phyloP scores from a whole-genome alignment of 2,888 invertebrate species.

The Drosophila mayaguana region DNA sequence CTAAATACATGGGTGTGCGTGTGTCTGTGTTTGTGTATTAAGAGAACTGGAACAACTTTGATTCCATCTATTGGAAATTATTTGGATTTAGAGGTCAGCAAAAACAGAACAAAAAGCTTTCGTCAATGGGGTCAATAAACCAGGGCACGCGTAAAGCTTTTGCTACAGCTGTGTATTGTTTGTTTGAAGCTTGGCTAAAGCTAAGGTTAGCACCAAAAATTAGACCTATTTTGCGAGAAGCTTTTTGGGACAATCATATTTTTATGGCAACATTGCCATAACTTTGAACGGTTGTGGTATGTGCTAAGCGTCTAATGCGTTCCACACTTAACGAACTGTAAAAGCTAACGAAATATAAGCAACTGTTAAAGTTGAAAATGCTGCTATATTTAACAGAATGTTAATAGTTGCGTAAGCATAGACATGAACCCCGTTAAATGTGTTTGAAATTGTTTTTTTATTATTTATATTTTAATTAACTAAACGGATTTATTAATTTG shows the following conservation, averaged over 20 bases:
- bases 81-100: constrained; percentile 30
- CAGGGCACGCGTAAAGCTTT: constrained; percentile 15
- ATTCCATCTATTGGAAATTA: constrained; percentile 25
- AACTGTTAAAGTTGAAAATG: neutral
- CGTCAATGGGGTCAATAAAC: constrained; percentile 51
- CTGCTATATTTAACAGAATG: neutral
- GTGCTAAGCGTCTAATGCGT: neutral
- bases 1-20: neutral
- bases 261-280: constrained; percentile 11
- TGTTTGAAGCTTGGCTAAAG: neutral
- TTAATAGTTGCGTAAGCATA: neutral
- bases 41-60: constrained; percentile 22
- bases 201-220: neutral
- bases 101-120: constrained; percentile 5
- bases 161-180: neutral
- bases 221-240: constrained; percentile 27
- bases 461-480: neutral
- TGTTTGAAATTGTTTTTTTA: neutral
- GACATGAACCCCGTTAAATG: neutral
- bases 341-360: neutral
- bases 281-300: neutral
- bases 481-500: neutral
- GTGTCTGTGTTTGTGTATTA: neutral
- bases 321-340: constrained; percentile 35
- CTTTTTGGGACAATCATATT: constrained; percentile 42